phyloP scores from a whole-genome alignment of 2,113 vertebrate genomes.

The Tenrec ecaudatus region DNA sequence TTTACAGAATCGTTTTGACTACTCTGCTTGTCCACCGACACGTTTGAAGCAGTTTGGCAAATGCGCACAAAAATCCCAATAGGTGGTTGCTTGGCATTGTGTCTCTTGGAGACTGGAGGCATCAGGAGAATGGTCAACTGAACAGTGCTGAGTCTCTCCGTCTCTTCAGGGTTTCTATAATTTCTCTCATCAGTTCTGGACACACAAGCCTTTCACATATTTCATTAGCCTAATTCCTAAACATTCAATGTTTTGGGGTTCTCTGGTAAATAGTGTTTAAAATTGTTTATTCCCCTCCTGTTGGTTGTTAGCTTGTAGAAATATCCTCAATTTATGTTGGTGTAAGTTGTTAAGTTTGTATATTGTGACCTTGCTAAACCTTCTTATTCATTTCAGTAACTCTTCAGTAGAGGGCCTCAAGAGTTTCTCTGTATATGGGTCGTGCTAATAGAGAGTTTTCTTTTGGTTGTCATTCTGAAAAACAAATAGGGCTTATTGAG shows the following conservation, averaged over 20 bases:
- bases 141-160: not conserved
- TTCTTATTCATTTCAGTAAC: not conserved
- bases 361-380: not conserved
- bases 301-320: too few relatives aligned
- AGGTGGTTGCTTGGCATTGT: not conserved
- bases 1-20: not conserved
- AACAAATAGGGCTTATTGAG: not conserved
- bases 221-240: not conserved
- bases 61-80: not conserved
- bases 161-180: not conserved
- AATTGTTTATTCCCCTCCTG: not conserved
- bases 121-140: not conserved
- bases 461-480: not conserved
- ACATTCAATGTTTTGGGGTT: not conserved
- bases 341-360: not conserved
- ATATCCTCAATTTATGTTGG: too few relatives aligned
- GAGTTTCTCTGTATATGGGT: not conserved
- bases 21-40: not conserved
- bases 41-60: not conserved
- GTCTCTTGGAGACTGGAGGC: not conserved
- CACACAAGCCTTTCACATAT: not conserved
- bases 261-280: not conserved
- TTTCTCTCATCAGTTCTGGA: not conserved
- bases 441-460: not conserved
- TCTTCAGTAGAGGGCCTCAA: not conserved